Evolutionary conservation across 1,140 invertebrate species (phyloP).

Genomic region (Drosophila bifasciata): DNA sequence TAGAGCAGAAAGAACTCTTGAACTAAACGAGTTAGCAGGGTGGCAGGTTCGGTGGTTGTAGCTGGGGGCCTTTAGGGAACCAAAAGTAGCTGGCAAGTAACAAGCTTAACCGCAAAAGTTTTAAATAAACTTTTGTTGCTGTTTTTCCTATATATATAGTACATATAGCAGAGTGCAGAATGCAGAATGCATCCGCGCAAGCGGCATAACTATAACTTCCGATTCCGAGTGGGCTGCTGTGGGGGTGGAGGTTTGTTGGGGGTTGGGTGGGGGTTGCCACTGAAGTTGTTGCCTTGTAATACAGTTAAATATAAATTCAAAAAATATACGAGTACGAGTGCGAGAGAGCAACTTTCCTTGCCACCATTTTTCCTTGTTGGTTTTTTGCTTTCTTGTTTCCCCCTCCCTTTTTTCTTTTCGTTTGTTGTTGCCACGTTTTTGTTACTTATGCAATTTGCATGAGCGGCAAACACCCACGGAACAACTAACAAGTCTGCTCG

Average conservation of each 20-base stretch:
- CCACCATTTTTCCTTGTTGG: constrained; percentile 47
- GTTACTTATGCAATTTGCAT: constrained; percentile 78
- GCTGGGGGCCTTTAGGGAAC: not conserved
- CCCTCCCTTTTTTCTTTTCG: constrained; percentile 14
- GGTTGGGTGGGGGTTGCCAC: constrained; percentile 23
- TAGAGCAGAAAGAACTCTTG: constrained; percentile 40
- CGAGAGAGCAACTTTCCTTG: constrained; percentile 57
- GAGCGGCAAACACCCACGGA: constrained; percentile 78
- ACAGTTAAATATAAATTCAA: constrained; percentile 77
- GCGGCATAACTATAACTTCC: constrained; percentile 80
- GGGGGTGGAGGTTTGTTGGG: not conserved
- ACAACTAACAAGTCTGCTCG: constrained; percentile 76
- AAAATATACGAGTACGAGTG: constrained; percentile 56
- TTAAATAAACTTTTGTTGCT: constrained; percentile 78
- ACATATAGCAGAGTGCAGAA: constrained; percentile 55
- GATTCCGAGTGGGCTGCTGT: constrained; percentile 57
- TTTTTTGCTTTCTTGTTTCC: constrained; percentile 40
- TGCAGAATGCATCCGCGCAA: constrained; percentile 62
- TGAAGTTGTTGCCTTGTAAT: constrained; percentile 59
- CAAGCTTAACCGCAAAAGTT: constrained; percentile 79
- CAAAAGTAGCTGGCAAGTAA: constrained; percentile 78
- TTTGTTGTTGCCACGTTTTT: constrained; percentile 30
- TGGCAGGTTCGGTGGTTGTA: no score
- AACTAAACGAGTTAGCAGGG: constrained; percentile 55
- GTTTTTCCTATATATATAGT: constrained; percentile 36